Base-by-base conservation (phyloP, 2,113 vertebrate genomes). In the Opisthocomus hoazin region DNA sequence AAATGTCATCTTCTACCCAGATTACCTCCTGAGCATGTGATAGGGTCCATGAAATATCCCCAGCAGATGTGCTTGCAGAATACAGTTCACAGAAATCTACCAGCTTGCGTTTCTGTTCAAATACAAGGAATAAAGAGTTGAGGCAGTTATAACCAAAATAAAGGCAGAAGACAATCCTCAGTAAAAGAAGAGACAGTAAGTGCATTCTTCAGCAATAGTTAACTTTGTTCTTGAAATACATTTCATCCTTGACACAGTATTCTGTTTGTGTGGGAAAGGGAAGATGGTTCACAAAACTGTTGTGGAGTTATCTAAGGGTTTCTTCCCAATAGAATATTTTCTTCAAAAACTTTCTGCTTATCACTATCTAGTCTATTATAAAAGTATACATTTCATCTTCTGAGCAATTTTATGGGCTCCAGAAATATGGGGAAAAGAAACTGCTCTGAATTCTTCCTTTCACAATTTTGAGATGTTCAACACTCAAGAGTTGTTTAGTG, bases 321-420 rank as follows among this genome's bases (percentile, higher is more conserved):
- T 89, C 36, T 91, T 84, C 58, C 61, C 61, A 87, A 45, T 21
- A 78, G 65, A 11, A 7, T 89, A 69, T 93, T 93, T 94, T 89
- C 69, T 94, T 86, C 16, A 73, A 93, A 91, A 89, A 82, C 30
- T 45, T 94, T 84, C 69, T 84, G 21, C 17, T 94, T 94, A 89
- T 87, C 48, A n/a, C 69, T 66, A 75, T 75, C 57, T 94, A 68
- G 51, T 69, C 77, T 87, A 60, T 76, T 87, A 76, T 37, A 66
- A 82, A 93, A 71, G 60, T 82, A 64, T 48, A 34, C 68, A 56
- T 93, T 91, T 91, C 74, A 81, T 90, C 50, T 87, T 91, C 57
- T 84, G 57, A 79, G 56, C 16, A 82, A 91, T 87, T 87, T 94
- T 73, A 78, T 18, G 34, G 60, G 45, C 60, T 71, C 10, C 65